Conservation (phyloP, 2,113 vertebrate species). For the Rhinoderma darwinii region DNA sequence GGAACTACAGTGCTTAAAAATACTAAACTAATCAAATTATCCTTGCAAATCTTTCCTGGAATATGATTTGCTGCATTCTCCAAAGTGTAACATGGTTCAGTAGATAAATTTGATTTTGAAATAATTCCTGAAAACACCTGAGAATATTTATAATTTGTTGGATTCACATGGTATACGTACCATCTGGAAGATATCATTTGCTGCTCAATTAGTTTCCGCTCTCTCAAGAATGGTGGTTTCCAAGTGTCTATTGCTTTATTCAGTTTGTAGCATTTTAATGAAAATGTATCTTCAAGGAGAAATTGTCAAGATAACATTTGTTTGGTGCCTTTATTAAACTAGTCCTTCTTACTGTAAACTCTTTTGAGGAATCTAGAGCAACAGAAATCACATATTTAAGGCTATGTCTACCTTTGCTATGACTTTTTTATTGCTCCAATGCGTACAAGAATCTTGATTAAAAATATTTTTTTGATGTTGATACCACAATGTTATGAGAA, state of each 20-base stretch:
- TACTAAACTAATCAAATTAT: slow-evolving; percentile 44
- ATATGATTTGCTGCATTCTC: slow-evolving; percentile 25
- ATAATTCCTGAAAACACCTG: slow-evolving; percentile 45
- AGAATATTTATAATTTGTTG: slow-evolving; percentile 59
- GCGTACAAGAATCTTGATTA: too few relatives aligned
- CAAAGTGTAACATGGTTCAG: slow-evolving; percentile 32
- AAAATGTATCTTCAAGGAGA: slow-evolving; percentile 36
- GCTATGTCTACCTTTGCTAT: neutral
- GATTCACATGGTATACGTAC: slow-evolving; percentile 52
- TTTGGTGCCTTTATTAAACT: neutral
- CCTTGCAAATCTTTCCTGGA: slow-evolving; percentile 15
- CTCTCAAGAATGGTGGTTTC: slow-evolving; percentile 47
- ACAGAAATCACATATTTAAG: neutral
- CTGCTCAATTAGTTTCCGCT: slow-evolving; percentile 52
- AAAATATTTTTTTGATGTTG: too few relatives aligned
- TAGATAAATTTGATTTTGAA: slow-evolving; percentile 51
- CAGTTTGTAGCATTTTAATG: slow-evolving; percentile 42
- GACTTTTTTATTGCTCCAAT: too few relatives aligned
- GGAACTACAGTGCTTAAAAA: slow-evolving; percentile 16
- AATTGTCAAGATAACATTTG: slow-evolving; percentile 27
- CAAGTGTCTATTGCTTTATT: slow-evolving; percentile 26
- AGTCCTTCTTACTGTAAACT: neutral
- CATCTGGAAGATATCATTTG: slow-evolving; percentile 59
- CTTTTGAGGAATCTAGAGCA: neutral
- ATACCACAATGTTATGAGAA: too few relatives aligned